A percentile compares a stretch with the other conserved stretches of the same genome.
Conservation (phyloP, 2,113 vertebrate species). For the Pheucticus melanocephalus region DNA sequence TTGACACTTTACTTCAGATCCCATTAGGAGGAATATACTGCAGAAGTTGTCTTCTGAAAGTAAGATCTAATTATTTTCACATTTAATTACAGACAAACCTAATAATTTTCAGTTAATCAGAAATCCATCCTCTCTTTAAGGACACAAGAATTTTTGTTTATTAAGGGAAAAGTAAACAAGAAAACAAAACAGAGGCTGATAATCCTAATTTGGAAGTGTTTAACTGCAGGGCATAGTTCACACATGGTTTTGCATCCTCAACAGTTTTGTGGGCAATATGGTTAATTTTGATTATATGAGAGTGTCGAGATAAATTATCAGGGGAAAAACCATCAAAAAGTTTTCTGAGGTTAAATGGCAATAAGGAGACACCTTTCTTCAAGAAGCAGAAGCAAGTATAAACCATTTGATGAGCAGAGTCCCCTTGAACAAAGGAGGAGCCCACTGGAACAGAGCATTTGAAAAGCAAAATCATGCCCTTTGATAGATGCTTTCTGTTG, state of each 20-base stretch:
- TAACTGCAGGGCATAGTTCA: background rate
- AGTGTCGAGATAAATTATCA: constrained; percentile 15
- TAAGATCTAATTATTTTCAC: background rate
- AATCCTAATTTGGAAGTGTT: background rate
- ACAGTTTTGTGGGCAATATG: background rate
- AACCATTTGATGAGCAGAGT: background rate
- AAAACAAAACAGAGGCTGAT: background rate
- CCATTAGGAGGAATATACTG: background rate
- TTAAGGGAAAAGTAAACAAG: background rate
- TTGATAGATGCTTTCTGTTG: background rate
- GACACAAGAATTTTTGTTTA: background rate
- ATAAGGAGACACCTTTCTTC: background rate
- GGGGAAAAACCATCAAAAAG: background rate
- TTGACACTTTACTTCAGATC: background rate
- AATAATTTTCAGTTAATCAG: background rate
- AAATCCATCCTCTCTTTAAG: background rate
- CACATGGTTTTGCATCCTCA: background rate
- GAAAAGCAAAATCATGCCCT: background rate
- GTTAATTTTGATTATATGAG: constrained; percentile 19
- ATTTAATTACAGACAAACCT: background rate
- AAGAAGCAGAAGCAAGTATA: background rate
- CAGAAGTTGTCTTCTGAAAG: background rate
- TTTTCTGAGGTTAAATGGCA: background rate
- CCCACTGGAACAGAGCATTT: background rate
- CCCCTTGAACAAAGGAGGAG: background rate